Conservation (phyloP, 2,113 vertebrate species). For the Aptenodytes patagonicus region DNA sequence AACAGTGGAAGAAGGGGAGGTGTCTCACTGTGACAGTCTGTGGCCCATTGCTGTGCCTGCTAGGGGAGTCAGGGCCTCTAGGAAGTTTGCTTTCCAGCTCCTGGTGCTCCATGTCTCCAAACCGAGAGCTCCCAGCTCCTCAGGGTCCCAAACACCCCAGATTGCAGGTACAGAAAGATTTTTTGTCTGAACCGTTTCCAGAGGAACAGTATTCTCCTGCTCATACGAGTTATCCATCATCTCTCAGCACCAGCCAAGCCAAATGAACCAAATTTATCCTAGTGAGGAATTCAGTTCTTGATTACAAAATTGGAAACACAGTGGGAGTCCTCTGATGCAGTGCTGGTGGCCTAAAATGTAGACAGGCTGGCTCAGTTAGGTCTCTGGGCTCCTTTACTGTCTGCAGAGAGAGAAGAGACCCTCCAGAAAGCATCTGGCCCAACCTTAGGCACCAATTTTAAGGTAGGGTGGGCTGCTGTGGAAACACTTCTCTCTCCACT, state of each 20-base stretch:
- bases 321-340: background rate
- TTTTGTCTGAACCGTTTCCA: background rate
- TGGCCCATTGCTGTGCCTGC: background rate
- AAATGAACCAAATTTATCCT: background rate
- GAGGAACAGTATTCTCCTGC: background rate
- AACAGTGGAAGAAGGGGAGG: background rate
- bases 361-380: background rate
- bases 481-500: background rate
- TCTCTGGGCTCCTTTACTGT: background rate
- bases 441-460: background rate
- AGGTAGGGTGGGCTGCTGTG: background rate
- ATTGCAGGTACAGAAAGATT: background rate
- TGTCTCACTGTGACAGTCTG: background rate
- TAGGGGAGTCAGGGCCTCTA: background rate
- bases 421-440: background rate
- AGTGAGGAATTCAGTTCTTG: background rate
- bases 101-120: rapidly evolving
- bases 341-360: background rate
- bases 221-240: background rate
- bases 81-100: background rate
- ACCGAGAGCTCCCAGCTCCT: background rate
- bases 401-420: background rate
- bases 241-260: background rate
- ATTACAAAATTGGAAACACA: background rate
- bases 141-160: background rate